Conservation (phyloP, 2,113 vertebrate genomes). For the Otis tarda region DNA sequence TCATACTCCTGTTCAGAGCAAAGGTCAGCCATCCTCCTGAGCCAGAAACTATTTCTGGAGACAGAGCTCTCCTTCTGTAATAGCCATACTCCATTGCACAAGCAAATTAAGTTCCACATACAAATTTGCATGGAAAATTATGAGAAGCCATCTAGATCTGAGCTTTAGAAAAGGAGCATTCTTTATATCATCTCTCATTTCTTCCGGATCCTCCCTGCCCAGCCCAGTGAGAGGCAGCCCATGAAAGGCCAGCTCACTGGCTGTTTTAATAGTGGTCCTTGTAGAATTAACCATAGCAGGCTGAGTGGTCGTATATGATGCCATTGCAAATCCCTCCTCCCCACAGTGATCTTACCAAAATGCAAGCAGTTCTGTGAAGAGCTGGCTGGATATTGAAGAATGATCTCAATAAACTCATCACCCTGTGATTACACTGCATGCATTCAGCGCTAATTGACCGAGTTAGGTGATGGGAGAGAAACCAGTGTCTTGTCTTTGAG, state of each 20-base stretch:
- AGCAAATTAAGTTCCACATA: not conserved
- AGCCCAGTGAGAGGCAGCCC: not conserved
- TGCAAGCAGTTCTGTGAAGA: not conserved
- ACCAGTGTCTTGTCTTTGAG: not conserved
- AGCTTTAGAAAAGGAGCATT: not conserved
- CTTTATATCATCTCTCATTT: not conserved
- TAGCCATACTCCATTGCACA: not conserved
- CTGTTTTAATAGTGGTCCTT: not conserved
- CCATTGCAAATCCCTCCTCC: not conserved
- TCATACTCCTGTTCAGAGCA: not conserved
- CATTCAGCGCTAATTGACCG: rapidly evolving
- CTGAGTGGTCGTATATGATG: not conserved
- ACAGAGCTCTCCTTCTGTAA: not conserved
- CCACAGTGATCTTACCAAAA: not conserved
- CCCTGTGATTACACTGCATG: not conserved
- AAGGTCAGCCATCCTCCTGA: not conserved
- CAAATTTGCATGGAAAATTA: not conserved
- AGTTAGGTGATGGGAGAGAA: not conserved
- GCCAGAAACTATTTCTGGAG: not conserved
- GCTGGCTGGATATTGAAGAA: not conserved
- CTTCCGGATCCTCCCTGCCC: not conserved
- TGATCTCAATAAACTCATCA: not conserved
- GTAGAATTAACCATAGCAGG: not conserved
- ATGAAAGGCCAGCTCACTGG: not conserved
- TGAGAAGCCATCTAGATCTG: not conserved